Conservation (phyloP, 2,888 invertebrate species). For the Euplexia lucipara region DNA sequence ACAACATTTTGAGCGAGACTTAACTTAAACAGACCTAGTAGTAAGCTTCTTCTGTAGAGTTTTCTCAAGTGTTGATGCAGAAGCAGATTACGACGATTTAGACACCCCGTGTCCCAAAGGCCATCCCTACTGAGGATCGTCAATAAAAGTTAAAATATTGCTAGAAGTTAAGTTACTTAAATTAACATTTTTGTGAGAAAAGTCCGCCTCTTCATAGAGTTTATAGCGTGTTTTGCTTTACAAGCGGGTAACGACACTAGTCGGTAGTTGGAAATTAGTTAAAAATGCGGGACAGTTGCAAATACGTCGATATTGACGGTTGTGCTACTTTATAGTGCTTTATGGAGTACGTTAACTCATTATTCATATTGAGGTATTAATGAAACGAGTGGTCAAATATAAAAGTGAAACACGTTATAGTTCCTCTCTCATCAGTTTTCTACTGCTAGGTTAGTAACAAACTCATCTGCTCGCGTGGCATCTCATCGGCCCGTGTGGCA, state of each 20-base stretch:
- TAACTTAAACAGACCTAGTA: not conserved
- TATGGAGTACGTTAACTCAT: not conserved
- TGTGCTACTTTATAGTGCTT: conserved; percentile 1
- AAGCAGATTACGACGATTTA: conserved; percentile 27
- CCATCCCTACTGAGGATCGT: conserved; percentile 59
- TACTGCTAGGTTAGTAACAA: conserved; percentile 9
- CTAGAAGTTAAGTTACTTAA: conserved; percentile 36
- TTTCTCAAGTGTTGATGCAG: not conserved
- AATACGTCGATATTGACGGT: conserved; percentile 2
- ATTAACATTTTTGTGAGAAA: conserved; percentile 19
- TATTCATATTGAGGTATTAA: not conserved
- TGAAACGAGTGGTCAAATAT: not conserved
- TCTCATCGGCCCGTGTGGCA: not conserved
- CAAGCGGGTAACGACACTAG: conserved; percentile 4
- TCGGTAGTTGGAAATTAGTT: not conserved
- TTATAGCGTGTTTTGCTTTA: conserved; percentile 33
- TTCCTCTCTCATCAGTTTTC: conserved; percentile 11
- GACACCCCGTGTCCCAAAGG: conserved; percentile 58
- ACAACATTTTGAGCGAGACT: conserved; percentile 15
- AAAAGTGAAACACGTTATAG: conserved; percentile 10
- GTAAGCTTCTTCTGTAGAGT: conserved; percentile 22
- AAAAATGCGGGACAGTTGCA: conserved; percentile 5
- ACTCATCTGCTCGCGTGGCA: not conserved
- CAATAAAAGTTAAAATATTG: conserved; percentile 46
- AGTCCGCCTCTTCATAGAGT: conserved; percentile 47